Evolutionary conservation across 2,888 invertebrate species (phyloP).

Genomic region (Campoplex capitator): DNA sequence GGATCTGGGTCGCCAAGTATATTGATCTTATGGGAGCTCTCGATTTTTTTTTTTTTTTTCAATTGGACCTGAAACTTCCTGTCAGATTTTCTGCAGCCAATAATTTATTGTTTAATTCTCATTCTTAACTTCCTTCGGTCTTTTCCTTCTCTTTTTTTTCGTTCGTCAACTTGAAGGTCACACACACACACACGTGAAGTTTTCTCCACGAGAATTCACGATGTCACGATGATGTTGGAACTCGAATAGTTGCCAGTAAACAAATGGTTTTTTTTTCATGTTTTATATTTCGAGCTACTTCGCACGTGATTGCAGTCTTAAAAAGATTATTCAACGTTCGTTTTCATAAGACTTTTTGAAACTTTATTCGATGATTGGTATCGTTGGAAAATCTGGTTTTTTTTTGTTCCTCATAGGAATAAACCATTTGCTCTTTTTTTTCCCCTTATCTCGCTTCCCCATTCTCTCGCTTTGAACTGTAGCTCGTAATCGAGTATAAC

Average conservation of each 20-base stretch:
- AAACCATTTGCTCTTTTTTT: background rate
- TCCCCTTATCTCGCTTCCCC: background rate
- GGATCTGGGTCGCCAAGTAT: background rate
- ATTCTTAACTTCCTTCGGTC: background rate
- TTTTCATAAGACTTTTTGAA: background rate
- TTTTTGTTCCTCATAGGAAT: background rate
- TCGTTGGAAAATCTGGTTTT: background rate
- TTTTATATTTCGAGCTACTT: background rate
- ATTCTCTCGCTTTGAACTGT: conserved; percentile 68
- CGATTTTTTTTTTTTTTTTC: no score
- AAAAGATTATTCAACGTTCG: background rate
- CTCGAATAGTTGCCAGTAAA: background rate
- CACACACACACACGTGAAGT: conserved; percentile 9
- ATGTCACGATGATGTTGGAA: background rate
- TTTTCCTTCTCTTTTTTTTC: background rate
- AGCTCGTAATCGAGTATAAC: conserved; percentile 78
- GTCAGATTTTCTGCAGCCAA: conserved; percentile 33
- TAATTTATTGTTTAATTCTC: conserved; percentile 20
- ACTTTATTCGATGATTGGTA: background rate
- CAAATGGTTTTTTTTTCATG: background rate
- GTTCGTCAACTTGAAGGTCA: background rate
- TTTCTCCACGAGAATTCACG: conserved; percentile 46
- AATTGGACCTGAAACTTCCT: background rate
- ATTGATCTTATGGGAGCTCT: background rate
- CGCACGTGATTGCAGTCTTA: background rate